Base-by-base conservation (phyloP, 2,888 invertebrate species). In the Stictocephala bisonia region DNA sequence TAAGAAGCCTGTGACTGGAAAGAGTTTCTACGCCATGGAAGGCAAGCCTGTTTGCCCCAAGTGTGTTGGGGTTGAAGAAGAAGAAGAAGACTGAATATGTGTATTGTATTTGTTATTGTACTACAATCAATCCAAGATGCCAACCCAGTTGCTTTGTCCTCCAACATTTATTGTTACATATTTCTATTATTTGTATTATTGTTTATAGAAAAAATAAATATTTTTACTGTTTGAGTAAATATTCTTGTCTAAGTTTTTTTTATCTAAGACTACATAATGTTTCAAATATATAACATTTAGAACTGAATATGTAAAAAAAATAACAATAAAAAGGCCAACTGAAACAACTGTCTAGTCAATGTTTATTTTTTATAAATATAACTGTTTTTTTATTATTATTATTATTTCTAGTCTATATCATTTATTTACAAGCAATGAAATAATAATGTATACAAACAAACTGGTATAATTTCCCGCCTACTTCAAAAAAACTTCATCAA, bases 1-100 rank as follows among this genome's bases (percentile, higher is more conserved):
- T 89, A 94, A 94, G 88, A 90, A 90, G 82, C 86, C 96, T 78
- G 96, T 97, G 79, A 93, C 93, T 85, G 96, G 96, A 83, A 96
- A 96, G 85, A 96, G 96, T 77, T 97, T 97, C 89, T 97, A 96
- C 87, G 96, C 96, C 80, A 95, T 96, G 90, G 97, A 97, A 86
- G 96, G 96, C 82, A 93, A 95, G 85, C 97, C 97, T 44, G 96
- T 97, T 83, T 98, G 97, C 88, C 95, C 95, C 73, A 90, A 90
- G 86, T 96, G 96, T 86, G 94, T 93, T 84, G 96, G 96, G 81
- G 93, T 93, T 79, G 95, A 95, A 82, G 95, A 95, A 83, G 94
- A 94, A 82, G 94, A 87, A 78, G 88, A 87, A 76, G 87, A 87
- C 69, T 80, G 80, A 76, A 76, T 58, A 48, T 68, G 41, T 72